Evolutionary conservation across 2,113 vertebrate genomes (phyloP), one percentile per base, ranked within the genome.

Genomic region (Choloepus hoffmanni): DNA sequence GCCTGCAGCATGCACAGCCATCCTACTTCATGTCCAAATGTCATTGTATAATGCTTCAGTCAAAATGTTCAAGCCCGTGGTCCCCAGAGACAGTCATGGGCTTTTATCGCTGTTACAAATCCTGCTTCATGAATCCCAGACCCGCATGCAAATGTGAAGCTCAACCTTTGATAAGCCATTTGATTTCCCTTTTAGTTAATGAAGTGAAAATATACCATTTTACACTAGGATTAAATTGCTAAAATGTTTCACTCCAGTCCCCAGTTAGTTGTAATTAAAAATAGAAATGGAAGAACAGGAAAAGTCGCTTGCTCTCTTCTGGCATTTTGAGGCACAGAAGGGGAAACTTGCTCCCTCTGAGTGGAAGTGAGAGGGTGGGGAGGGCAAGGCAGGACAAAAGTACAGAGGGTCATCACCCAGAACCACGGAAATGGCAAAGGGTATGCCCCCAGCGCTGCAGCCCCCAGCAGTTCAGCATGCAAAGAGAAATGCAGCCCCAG

Each of bases 181-280:
- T 98, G 95, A 95, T 86, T 97, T 97, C 73, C 90, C 10, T 85
- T 94, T 95, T 76, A 97, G 95, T 65, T 97, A 98, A 96, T 87
- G 50, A 97, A 97, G 53, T 97, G 85, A 97, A 97, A 98, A 97
- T 65, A 1, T 24, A 87, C 10, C 70, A 87, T 97, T 98, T 98
- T 89, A 97, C 84, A 97, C 85, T 97, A 97, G 94, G 93, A 97
- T 81, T 97, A 98, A 98, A 98, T 97, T 95, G 88, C 81, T 94
- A 58, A 96, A 95, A 93, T 98, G 92, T 97, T 97, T 97, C 68
- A 2, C 89, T 92, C 83, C 94, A 36, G 84, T 90, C 74, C 70
- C 96, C 19, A 93, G 90, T 98, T 90, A 93, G 60, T 96, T 97
- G n/a, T 68, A 97, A 96, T 89, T 97, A 97, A 97, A 97, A 92